These are phyloP conservation scores for Linurgus olivaceus DNA, from an alignment of 2,797 vertebrate species.

Conservation along the genomic window DNA sequence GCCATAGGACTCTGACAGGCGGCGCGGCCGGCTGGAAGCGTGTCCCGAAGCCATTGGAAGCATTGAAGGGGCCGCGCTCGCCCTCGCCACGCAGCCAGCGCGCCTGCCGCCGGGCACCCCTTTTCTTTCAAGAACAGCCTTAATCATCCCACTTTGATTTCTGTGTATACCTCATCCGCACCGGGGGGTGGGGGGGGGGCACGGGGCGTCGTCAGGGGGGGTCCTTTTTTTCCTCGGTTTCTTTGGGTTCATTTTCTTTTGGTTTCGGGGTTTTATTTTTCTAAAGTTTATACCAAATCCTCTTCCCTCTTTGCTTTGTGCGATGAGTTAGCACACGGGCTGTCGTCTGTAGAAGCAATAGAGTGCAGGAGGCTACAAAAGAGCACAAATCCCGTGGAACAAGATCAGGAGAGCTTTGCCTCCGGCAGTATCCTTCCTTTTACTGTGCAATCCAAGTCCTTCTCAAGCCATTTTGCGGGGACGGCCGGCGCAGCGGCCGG, in stretches of 20 bases:
- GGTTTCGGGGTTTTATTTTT: constrained; percentile 74
- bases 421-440: constrained; percentile 82
- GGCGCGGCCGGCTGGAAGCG: constrained; percentile 71
- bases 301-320: constrained; percentile 65
- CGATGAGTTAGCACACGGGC: constrained; percentile 72
- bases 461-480: constrained; percentile 78
- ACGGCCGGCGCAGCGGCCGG: neutral
- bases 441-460: constrained; percentile 82
- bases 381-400: constrained; percentile 89
- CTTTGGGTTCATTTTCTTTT: constrained; percentile 76
- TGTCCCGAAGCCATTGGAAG: constrained; percentile 78
- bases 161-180: constrained; percentile 91
- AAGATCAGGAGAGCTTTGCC: constrained; percentile 81
- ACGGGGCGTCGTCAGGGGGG: neutral
- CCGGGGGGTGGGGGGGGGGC: neutral
- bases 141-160: constrained; percentile 90
- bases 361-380: constrained; percentile 90
- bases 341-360: constrained; percentile 92
- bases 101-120: constrained; percentile 76
- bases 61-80: constrained; percentile 75
- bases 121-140: constrained; percentile 89
- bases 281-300: constrained; percentile 82
- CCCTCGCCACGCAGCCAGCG: constrained; percentile 68
- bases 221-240: constrained; percentile 24
- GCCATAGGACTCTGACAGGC: constrained; percentile 85